Evolutionary conservation across 2,888 invertebrate genomes (phyloP).

Genomic region (Tortrix viridana): DNA sequence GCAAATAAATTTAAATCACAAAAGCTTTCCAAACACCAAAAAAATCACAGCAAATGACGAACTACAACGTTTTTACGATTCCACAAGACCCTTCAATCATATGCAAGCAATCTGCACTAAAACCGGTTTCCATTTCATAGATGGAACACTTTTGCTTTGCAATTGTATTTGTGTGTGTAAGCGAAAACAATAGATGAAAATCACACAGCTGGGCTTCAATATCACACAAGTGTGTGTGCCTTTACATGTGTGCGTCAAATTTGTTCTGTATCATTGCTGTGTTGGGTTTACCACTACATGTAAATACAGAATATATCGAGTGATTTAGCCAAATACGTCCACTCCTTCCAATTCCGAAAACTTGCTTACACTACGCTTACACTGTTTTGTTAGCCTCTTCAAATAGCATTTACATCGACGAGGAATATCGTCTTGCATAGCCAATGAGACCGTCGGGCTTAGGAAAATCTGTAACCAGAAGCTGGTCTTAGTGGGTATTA

Average conservation of each 20-base stretch:
- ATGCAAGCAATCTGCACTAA: constrained; percentile 38
- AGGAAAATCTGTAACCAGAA: constrained; percentile 28
- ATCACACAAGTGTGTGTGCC: too few relatives aligned
- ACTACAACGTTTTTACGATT: constrained; percentile 24
- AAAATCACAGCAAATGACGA: constrained; percentile 13
- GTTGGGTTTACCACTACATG: too few relatives aligned
- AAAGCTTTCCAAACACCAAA: not conserved
- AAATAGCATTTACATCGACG: constrained; percentile 32
- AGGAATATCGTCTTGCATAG: constrained; percentile 62
- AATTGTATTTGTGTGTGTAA: too few relatives aligned
- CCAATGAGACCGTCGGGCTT: constrained; percentile 52
- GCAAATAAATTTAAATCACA: not conserved
- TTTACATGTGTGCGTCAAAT: too few relatives aligned
- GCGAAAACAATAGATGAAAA: too few relatives aligned
- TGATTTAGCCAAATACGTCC: constrained; percentile 2
- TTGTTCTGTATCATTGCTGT: too few relatives aligned
- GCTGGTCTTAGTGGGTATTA: constrained; percentile 10
- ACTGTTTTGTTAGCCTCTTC: constrained; percentile 36
- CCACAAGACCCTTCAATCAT: constrained; percentile 29
- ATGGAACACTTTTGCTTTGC: too few relatives aligned
- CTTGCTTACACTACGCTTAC: constrained; percentile 34
- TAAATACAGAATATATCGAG: too few relatives aligned
- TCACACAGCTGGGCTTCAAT: too few relatives aligned
- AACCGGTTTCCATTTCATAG: constrained; percentile 17
- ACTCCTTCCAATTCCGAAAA: constrained; percentile 34